A percentile compares a stretch with the other conserved stretches of the same genome.
Conservation (phyloP, 1,140 invertebrate genomes). For the Lineus longissimus region DNA sequence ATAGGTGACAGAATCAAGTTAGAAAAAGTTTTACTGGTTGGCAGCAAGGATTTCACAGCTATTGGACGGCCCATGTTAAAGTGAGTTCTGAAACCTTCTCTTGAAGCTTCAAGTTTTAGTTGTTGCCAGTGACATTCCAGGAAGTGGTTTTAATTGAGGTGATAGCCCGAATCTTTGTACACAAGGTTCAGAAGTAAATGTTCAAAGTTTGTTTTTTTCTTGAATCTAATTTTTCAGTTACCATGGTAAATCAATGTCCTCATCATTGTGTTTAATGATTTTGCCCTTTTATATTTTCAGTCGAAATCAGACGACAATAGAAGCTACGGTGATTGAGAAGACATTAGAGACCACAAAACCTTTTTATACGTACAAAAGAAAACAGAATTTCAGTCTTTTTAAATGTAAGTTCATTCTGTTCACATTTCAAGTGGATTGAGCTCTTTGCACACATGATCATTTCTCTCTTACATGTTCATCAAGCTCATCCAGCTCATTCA, state of each 20-base stretch:
- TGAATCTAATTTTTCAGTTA: too few relatives aligned
- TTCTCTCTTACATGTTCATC: neutral
- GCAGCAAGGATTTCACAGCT: slow-evolving; percentile 79
- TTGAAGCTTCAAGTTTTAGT: too few relatives aligned
- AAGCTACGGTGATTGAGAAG: slow-evolving; percentile 86
- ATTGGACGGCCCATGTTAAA: slow-evolving; percentile 78
- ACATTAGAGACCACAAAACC: slow-evolving; percentile 78
- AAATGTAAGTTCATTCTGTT: neutral
- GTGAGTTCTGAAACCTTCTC: too few relatives aligned
- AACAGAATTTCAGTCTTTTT: slow-evolving; percentile 63
- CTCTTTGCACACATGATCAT: neutral
- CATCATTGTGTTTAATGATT: neutral
- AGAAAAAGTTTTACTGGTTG: slow-evolving; percentile 82
- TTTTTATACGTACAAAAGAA: slow-evolving; percentile 68
- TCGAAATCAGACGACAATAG: slow-evolving; percentile 67
- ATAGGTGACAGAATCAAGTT: slow-evolving; percentile 77
- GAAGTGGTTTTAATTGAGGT: too few relatives aligned
- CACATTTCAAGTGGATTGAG: neutral
- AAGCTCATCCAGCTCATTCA: neutral
- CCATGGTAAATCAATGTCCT: too few relatives aligned
- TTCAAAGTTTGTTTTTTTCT: too few relatives aligned
- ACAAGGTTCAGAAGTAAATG: too few relatives aligned
- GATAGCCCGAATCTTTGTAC: too few relatives aligned
- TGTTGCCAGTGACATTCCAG: too few relatives aligned
- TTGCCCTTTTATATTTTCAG: slow-evolving; percentile 26